Evolutionary conservation across 2,888 invertebrate genomes (phyloP), one percentile per base, ranked within the genome.

Genomic region (Drosophila infuscata): DNA sequence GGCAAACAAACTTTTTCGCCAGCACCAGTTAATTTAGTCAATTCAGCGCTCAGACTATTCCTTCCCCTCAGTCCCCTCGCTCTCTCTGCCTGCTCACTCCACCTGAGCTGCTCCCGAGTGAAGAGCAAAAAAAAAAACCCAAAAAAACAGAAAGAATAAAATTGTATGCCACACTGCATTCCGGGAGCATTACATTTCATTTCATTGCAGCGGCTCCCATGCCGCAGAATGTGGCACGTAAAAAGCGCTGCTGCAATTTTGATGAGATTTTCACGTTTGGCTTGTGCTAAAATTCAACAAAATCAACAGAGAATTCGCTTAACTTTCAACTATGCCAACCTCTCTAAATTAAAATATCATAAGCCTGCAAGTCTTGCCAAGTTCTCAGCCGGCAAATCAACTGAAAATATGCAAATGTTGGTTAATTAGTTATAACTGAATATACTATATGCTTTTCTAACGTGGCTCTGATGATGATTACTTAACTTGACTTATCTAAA

Each of bases 1-100:
- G 82, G 85, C 89, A 89, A 85, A 85, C 82, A 89, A 87, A 85
- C 62, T 89, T 87, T 83, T 86, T 74, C 65, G 72, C 83, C 79
- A 74, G 78, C 82, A 56, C 61, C 83, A 82, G 86, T 85, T 89
- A 86, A 86, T 89, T 89, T 89, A 86, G 90, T 86, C 83, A 88
- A 89, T 89, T 86, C 88, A 85, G 82, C 81, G 62, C 69, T 71
- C 43, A 54, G 48, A 61, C 36, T 53, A 20, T 15, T 46, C 7
- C 15, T 3, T 4, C n/a, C 30, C 17, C 9, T 9, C 46, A 7
- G 12, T 3, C 20, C 5, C 15, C 36, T n/a, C n/a, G n/a, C n/a
- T n/a, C n/a, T n/a, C 12, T 6, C 15, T 17, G 6, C 33, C 46
- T 38, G 12, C 38, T 38, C 38, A 36, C 49, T 35, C 54, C 41